Evolutionary conservation across 2,113 vertebrate species (phyloP), one percentile per base, ranked within the genome.

Genomic region (Enhydra lutris): DNA sequence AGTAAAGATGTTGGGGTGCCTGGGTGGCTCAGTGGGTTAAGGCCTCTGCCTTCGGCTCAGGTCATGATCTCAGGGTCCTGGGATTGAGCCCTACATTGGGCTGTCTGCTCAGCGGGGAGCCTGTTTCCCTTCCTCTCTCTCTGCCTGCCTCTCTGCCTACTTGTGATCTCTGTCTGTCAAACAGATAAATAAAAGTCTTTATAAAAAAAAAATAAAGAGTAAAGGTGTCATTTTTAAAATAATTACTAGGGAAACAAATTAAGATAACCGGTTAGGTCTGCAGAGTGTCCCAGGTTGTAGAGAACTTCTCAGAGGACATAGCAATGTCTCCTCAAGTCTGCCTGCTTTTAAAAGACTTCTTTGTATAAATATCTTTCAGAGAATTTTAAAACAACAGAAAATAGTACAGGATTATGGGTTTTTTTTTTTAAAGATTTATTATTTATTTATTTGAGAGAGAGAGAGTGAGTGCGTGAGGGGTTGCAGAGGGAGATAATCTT

Each of bases 361-460:
- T 86, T 89, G 65, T 50, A 69, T 31, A 92, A 76, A n/a, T 39
- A 81, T 31, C 24, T 96, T 85, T 34, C 78, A 82, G 29, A 89
- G 52, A 95, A 24, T 91, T 86, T 87, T 91, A 65, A 79, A 47
- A 50, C 50, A 95, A 59, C 47, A 79, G 94, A 67, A 97, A 81
- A 74, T 15, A 76, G 42, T 59, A 52, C 10, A 23, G 21, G 47
- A 73, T 34, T 79, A 47, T 67, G 65, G 65, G 31, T 67, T 52
- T 52, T 17, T 52, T 52, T 17, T 52, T 52, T 63, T 63, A 31
- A 6, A 31, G 29, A 61, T 61, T 61, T 61, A 61, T 61, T 65
- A 69, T 69, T 69, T 69, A 69, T n/a, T 69, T 69, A 67, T 67
- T 67, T 67, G 15, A 47, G 24, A 34, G 31, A 69, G 34, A 20